phyloP scores from a whole-genome alignment of 2,113 vertebrate species.

The Potamarius usumacintae region DNA sequence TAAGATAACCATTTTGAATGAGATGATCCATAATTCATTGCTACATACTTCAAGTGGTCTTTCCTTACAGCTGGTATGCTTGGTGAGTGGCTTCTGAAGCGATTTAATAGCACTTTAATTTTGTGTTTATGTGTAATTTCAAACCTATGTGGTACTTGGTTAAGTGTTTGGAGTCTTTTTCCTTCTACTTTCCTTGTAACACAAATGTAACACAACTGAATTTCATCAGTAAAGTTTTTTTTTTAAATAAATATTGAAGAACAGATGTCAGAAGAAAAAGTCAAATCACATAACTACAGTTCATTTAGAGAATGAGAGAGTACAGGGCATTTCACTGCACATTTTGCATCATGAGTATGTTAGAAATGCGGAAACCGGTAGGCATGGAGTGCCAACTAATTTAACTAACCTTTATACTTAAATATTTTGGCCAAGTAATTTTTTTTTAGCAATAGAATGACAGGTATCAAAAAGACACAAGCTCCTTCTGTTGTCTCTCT shows the following conservation, averaged over 20 bases:
- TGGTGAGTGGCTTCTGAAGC: background rate
- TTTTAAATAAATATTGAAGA: background rate
- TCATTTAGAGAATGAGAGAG: too few species aligned
- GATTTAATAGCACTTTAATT: background rate
- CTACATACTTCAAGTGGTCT: too few species aligned
- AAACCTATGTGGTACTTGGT: background rate
- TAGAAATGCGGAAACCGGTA: background rate
- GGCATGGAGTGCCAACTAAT: background rate
- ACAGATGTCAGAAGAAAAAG: background rate
- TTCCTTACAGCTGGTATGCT: background rate
- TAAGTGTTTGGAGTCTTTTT: background rate
- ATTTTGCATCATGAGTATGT: background rate
- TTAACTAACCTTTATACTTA: background rate
- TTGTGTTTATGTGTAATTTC: background rate
- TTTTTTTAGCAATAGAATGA: conserved; percentile 9
- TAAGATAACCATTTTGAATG: background rate
- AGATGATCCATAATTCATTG: background rate
- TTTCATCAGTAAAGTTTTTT: background rate
- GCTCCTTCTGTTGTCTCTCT: conserved; percentile 5
- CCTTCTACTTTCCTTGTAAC: background rate
- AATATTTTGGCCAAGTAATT: background rate
- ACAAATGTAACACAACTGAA: background rate
- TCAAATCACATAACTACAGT: background rate
- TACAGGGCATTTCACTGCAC: background rate
- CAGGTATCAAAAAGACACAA: conserved; percentile 12